Percentiles rank a stretch among this genome's conserved stretches.
Conservation (phyloP, 1,140 invertebrate genomes). For the Drosophila tropicalis region DNA sequence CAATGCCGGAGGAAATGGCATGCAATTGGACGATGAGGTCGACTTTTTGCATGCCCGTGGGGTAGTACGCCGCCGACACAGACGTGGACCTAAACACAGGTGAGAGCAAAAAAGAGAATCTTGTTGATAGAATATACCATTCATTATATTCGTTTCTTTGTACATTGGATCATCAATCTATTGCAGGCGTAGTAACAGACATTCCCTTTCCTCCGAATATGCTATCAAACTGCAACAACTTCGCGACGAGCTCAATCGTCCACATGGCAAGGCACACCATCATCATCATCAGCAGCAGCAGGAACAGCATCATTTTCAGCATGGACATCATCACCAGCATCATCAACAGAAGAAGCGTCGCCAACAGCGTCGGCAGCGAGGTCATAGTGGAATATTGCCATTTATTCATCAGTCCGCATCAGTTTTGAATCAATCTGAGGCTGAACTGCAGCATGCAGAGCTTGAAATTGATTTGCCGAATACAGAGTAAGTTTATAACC, state of each 20-base stretch:
- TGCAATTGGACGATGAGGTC: slow-evolving; percentile 74
- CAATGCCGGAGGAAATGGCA: slow-evolving; percentile 81
- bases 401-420: slow-evolving; percentile 35
- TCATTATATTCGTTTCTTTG: too few relatives aligned
- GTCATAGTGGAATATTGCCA: slow-evolving; percentile 27
- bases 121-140: neutral
- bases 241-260: slow-evolving; percentile 71
- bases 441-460: slow-evolving; percentile 35
- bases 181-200: slow-evolving; percentile 33
- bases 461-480: slow-evolving; percentile 49
- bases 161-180: neutral
- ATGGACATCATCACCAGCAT: slow-evolving; percentile 26
- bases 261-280: slow-evolving; percentile 45
- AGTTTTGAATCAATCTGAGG: slow-evolving; percentile 56
- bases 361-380: slow-evolving; percentile 44
- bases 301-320: slow-evolving; percentile 28
- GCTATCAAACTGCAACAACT: slow-evolving; percentile 62
- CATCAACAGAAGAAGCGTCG: slow-evolving; percentile 54
- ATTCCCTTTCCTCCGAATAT: slow-evolving; percentile 51
- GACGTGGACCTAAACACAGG: slow-evolving; percentile 76
- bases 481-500: slow-evolving; percentile 62
- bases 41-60: slow-evolving; percentile 73
- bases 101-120: slow-evolving; percentile 28
- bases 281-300: slow-evolving; percentile 33
- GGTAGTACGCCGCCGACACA: slow-evolving; percentile 64